A percentile compares a stretch with the other conserved stretches of the same genome.
Evolutionary conservation across 2,888 invertebrate genomes (phyloP).

Genomic region (Tuta absoluta): DNA sequence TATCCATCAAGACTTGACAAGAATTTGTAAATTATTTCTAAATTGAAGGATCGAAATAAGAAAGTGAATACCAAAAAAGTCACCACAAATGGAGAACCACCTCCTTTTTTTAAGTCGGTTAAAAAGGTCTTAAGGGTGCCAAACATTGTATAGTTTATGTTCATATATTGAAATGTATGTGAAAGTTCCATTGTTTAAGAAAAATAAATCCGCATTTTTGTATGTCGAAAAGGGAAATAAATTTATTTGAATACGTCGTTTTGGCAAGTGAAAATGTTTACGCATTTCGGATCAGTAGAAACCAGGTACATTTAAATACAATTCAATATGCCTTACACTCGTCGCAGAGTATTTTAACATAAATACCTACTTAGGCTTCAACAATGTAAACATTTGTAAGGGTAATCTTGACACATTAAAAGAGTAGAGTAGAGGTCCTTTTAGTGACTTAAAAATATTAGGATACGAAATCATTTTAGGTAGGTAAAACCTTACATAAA

Average conservation of each 20-base stretch:
- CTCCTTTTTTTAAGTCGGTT: no score
- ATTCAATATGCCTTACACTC: slow-evolving; percentile 48
- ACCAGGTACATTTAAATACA: slow-evolving; percentile 67
- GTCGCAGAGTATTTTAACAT: slow-evolving; percentile 13
- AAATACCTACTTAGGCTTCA: slow-evolving; percentile 22
- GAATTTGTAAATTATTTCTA: no score
- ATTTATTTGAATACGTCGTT: slow-evolving; percentile 37
- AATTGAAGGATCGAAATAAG: no score
- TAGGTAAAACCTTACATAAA: no score
- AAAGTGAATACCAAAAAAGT: no score
- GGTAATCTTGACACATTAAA: slow-evolving; percentile 37
- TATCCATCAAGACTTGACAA: no score
- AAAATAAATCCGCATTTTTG: slow-evolving; percentile 18
- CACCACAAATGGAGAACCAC: no score
- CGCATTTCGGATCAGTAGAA: slow-evolving; percentile 75
- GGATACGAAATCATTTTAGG: no score
- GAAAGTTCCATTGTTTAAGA: slow-evolving; percentile 23
- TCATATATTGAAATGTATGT: slow-evolving; percentile 15
- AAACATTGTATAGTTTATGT: no score
- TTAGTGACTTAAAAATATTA: neutral
- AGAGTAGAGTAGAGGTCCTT: neutral
- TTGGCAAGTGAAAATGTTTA: slow-evolving; percentile 66
- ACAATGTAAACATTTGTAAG: slow-evolving; percentile 39
- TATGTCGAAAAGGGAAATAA: slow-evolving; percentile 33
- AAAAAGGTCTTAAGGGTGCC: no score